A percentile compares a stretch with the other conserved stretches of the same genome.
Evolutionary conservation across 2,113 vertebrate species (phyloP).

Genomic region (Trochalopteron elliotii): DNA sequence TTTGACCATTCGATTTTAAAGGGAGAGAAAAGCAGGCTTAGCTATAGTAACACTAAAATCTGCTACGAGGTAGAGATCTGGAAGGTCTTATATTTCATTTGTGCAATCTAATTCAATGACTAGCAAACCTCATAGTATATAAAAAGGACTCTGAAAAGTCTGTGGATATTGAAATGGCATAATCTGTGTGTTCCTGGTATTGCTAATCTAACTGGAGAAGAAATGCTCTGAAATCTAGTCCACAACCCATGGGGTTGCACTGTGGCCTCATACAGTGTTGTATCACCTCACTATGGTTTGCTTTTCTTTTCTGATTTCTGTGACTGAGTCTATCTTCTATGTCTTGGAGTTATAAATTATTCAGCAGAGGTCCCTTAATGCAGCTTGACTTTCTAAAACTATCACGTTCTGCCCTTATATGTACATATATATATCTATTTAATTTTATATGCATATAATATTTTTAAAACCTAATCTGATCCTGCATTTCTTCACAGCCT

Average conservation of each 20-base stretch:
- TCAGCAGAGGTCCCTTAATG: neutral
- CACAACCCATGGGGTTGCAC: neutral
- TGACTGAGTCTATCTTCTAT: neutral
- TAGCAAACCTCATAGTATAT: neutral
- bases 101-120: neutral
- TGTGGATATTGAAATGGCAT: neutral
- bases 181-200: neutral
- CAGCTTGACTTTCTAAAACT: neutral
- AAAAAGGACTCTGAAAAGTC: neutral
- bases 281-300: neutral
- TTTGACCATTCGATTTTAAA: neutral
- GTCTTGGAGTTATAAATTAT: neutral
- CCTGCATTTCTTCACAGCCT: neutral
- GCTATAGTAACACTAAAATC: neutral
- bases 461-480: neutral
- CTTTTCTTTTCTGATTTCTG: neutral
- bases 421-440: neutral
- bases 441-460: neutral
- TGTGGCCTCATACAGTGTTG: neutral
- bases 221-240: neutral
- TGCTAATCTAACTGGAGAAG: neutral
- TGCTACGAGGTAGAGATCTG: neutral
- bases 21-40: neutral
- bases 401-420: neutral
- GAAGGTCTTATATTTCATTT: constrained; percentile 31